Evolutionary conservation across 2,113 vertebrate species (phyloP), one percentile per base, ranked within the genome.

Genomic region (Hyla sarda): DNA sequence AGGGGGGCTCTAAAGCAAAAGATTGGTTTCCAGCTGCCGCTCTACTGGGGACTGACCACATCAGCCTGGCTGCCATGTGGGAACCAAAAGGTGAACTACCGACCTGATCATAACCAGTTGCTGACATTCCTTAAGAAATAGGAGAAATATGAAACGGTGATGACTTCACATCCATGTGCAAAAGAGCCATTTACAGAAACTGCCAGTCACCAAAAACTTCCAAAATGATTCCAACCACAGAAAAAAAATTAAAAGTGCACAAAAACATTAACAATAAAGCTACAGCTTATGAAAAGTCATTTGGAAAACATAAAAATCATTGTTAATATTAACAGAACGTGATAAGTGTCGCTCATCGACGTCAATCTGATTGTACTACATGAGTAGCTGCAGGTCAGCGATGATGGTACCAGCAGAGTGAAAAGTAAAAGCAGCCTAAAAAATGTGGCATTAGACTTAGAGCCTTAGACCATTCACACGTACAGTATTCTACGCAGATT

Each of bases 11-110:
- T 45, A 23, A 37, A 32, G 21, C 17, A 56, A 78, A 0, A 78
- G 52, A 37, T 54, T 30, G 47, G 47, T 81, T 81, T 81, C 56
- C 78, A 81, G 56, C 78, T 81, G 78, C 34, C 14, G 77, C 54
- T 80, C 54, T 60, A 62, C 56, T 62, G n/a, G 34, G 34, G 54
- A 60, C 23, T 80, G 34, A 58, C 77, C 77, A 62, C 58, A 62
- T 81, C 2, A 19, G 56, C 23, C 34, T 81, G 72, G 54, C 71
- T 48, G 54, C 82, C 82, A 76, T 84, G 16, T 62, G 72, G 72
- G 17, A n/a, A 47, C 52, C 13, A 1, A 47, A 47, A 19, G 72
- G 82, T 76, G 52, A 84, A 58, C 54, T 3, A 28, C 10, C 62
- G 72, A 76, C 54, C 82, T 48, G 16, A 62, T 47, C 28, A 77